Evolutionary conservation across 2,113 vertebrate species (phyloP).

Genomic region (Vulpes vulpes): DNA sequence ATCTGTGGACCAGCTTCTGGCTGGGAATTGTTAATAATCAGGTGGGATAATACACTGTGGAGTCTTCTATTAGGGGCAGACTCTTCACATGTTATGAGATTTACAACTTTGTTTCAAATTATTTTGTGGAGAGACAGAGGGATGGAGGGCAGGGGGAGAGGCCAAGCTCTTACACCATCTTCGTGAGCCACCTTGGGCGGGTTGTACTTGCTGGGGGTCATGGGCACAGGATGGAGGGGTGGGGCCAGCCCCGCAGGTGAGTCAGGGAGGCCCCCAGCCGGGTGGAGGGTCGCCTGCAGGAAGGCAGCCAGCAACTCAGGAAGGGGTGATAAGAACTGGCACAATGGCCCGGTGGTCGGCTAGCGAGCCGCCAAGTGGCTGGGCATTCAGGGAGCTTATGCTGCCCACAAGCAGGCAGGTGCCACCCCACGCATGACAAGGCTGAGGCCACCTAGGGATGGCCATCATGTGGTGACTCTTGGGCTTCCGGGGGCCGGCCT

Average conservation of each 20-base stretch:
- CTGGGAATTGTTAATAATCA: too few species aligned
- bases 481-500: neutral
- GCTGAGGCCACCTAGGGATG: neutral
- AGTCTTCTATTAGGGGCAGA: rapidly evolving
- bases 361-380: rapidly evolving
- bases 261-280: neutral
- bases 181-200: neutral
- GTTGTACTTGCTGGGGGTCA: too few species aligned
- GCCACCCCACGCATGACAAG: rapidly evolving
- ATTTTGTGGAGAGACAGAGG: neutral
- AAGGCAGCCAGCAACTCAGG: neutral
- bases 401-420: neutral
- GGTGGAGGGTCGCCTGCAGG: neutral
- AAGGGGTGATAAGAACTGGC: neutral
- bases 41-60: rapidly evolving
- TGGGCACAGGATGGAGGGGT: rapidly evolving
- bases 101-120: too few species aligned
- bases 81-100: too few species aligned
- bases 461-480: neutral
- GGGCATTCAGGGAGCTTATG: neutral
- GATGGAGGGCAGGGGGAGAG: neutral
- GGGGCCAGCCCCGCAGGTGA: neutral
- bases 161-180: neutral
- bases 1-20: neutral
- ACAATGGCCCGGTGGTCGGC: neutral